Evolutionary conservation across 2,888 invertebrate species (phyloP).

Genomic region (Ichneumoninae sp.): DNA sequence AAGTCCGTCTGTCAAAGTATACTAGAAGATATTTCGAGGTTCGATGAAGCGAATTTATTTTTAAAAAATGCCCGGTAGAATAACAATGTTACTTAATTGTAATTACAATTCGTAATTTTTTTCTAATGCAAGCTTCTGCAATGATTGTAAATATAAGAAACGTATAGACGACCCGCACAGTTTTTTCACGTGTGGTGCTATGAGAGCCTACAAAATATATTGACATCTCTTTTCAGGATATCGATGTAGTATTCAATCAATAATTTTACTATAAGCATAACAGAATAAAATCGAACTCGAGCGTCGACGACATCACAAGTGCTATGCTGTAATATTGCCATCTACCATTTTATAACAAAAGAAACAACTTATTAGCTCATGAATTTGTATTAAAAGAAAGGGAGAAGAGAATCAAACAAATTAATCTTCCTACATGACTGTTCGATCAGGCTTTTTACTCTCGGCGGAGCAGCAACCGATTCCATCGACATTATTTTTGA

Average conservation of each 20-base stretch:
- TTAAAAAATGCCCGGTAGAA: slow-evolving; percentile 5
- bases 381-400: slow-evolving; percentile 12
- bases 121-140: slow-evolving; percentile 49
- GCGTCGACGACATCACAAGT: slow-evolving; percentile 59
- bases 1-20: slow-evolving; percentile 30
- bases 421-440: slow-evolving; percentile 58
- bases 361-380: slow-evolving; percentile 19
- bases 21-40: slow-evolving; percentile 4
- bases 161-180: slow-evolving; percentile 48
- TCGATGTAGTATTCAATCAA: slow-evolving; percentile 58
- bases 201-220: slow-evolving; percentile 33
- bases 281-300: slow-evolving; percentile 57
- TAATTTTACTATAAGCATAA: slow-evolving; percentile 54
- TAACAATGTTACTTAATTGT: slow-evolving; percentile 65
- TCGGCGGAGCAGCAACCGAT: slow-evolving; percentile 49
- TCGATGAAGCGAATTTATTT: slow-evolving; percentile 33
- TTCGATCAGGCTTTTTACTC: slow-evolving; percentile 47
- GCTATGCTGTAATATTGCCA: slow-evolving; percentile 69
- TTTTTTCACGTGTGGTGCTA: slow-evolving; percentile 61
- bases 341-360: slow-evolving; percentile 61
- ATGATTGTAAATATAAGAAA: slow-evolving; percentile 60
- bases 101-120: slow-evolving; percentile 60
- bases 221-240: slow-evolving; percentile 50
- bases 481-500: slow-evolving; percentile 46
- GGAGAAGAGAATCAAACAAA: slow-evolving; percentile 25